phyloP scores from a whole-genome alignment of 2,888 invertebrate species.

The Microplitis manilae region DNA sequence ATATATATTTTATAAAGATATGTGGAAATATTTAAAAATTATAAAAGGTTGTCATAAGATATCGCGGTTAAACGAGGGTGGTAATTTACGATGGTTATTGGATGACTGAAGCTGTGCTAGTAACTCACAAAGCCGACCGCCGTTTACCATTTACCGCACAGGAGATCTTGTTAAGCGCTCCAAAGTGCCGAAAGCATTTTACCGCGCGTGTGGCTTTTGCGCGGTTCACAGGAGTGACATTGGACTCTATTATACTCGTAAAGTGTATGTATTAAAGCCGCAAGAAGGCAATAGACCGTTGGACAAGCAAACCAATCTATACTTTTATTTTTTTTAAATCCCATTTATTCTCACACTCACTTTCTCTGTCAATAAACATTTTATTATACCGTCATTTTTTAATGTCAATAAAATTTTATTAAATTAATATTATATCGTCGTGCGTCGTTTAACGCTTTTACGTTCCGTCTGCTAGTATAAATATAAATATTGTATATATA shows the following conservation, averaged over 20 bases:
- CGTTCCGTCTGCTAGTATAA: neutral
- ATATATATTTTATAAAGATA: neutral
- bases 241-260: constrained; percentile 18
- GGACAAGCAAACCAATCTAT: neutral
- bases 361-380: constrained; percentile 1
- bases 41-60: constrained; percentile 6
- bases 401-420: constrained; percentile 4
- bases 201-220: constrained; percentile 32
- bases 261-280: constrained; percentile 1
- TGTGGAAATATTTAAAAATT: neutral
- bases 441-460: constrained; percentile 5
- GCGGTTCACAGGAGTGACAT: constrained; percentile 14
- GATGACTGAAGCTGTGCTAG: constrained; percentile 16
- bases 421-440: constrained; percentile 3
- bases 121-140: constrained; percentile 51
- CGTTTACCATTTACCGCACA: constrained; percentile 52
- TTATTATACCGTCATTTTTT: neutral
- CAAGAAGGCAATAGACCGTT: constrained; percentile 10
- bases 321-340: neutral
- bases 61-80: constrained; percentile 30
- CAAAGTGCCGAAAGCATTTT: constrained; percentile 51
- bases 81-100: constrained; percentile 45
- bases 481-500: neutral
- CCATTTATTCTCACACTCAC: neutral
- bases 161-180: constrained; percentile 56